Percentiles rank a stretch among this genome's conserved stretches.
Conservation (phyloP, 2,113 vertebrate genomes). For the Thunnus thynnus region DNA sequence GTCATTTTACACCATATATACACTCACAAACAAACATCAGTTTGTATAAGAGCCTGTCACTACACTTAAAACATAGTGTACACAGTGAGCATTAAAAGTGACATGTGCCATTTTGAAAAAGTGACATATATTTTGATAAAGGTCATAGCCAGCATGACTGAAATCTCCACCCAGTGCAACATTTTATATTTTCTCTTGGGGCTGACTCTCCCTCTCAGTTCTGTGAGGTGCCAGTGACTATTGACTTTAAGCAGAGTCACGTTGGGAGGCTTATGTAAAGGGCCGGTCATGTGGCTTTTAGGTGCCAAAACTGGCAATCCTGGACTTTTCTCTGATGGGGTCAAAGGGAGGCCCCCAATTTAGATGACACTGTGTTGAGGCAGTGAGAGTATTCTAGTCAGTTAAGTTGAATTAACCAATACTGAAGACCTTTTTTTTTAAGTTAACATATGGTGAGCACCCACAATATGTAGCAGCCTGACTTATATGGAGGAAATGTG, state of each 20-base stretch:
- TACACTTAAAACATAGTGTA: no score
- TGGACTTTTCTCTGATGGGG: background rate
- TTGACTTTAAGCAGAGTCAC: slow-evolving; percentile 74
- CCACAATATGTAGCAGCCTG: background rate
- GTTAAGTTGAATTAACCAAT: background rate
- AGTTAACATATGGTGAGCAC: no score
- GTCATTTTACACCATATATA: no score
- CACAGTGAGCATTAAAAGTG: no score
- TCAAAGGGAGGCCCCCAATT: background rate
- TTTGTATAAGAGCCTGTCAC: no score
- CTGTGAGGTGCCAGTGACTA: background rate
- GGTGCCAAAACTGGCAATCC: background rate
- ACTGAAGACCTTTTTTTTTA: no score
- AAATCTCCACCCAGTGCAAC: no score
- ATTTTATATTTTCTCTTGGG: no score
- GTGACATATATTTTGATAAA: no score
- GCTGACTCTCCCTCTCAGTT: background rate
- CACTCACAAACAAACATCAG: no score
- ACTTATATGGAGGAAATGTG: background rate
- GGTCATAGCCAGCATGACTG: no score
- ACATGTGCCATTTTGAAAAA: no score
- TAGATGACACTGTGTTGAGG: background rate
- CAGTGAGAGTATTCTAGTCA: background rate
- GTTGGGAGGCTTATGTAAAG: slow-evolving; percentile 56
- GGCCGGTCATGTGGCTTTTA: slow-evolving; percentile 50